Conservation (phyloP, 2,888 invertebrate species). For the Sepiola atlantica region DNA sequence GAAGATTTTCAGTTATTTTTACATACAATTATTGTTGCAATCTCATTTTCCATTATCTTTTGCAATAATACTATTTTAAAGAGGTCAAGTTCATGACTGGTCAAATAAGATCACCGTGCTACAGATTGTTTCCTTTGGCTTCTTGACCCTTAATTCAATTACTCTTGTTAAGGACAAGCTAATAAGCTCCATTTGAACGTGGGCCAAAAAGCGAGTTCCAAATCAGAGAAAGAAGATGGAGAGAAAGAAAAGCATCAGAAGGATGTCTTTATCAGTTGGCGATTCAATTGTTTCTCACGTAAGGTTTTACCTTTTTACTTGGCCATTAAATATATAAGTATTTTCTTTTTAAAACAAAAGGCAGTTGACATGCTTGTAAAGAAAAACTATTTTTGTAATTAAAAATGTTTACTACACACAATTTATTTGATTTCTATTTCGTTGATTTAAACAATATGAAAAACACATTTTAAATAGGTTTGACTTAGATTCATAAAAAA, state of each 20-base stretch:
- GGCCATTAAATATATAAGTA: not conserved
- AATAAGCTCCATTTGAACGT: constrained; percentile 18
- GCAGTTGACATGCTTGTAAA: not conserved
- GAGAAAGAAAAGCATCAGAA: not conserved
- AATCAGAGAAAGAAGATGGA: not conserved
- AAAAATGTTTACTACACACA: not conserved
- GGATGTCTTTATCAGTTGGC: not conserved
- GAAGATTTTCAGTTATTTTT: constrained; percentile 32
- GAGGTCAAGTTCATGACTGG: not conserved
- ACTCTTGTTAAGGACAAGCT: not conserved
- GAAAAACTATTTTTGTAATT: not conserved
- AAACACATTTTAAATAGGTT: not conserved
- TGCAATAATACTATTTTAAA: constrained; percentile 23
- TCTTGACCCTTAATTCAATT: constrained; percentile 41
- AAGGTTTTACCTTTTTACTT: not conserved
- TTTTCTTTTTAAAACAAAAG: not conserved
- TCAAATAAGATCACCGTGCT: not conserved
- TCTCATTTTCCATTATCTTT: constrained; percentile 24
- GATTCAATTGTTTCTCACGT: not conserved
- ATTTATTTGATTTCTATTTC: not conserved
- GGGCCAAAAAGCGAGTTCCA: not conserved
- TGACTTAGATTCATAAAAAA: not conserved
- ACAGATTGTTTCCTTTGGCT: constrained; percentile 16
- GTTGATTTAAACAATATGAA: not conserved
- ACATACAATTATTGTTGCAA: constrained; percentile 4